A percentile compares a stretch with the other conserved stretches of the same genome.
phyloP scores from a whole-genome alignment of 2,888 invertebrate species.

The Heliconius erato region DNA sequence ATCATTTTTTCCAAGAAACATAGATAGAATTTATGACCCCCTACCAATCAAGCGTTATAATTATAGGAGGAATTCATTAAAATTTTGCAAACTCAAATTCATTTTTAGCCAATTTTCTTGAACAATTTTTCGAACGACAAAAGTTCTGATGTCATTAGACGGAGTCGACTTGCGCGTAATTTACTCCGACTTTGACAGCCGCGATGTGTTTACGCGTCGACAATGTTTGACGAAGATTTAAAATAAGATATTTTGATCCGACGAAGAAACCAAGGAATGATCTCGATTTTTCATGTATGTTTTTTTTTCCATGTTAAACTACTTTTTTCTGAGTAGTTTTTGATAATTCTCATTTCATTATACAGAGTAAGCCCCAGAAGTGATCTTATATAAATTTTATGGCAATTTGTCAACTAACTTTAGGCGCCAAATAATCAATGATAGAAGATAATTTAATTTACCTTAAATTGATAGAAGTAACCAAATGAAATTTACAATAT shows the following conservation, averaged over 20 bases:
- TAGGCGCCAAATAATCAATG: too few relatives aligned
- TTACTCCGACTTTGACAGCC: conserved; percentile 21
- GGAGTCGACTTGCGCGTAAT: conserved; percentile 31
- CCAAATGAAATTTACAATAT: too few relatives aligned
- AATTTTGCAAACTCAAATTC: neutral
- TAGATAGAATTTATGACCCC: neutral
- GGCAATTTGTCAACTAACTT: too few relatives aligned
- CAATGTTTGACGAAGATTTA: neutral
- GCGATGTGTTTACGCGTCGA: neutral
- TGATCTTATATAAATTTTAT: too few relatives aligned
- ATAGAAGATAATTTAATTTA: too few relatives aligned
- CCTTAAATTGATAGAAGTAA: too few relatives aligned
- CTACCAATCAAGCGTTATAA: conserved; percentile 1
- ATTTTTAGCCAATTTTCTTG: conserved; percentile 13
- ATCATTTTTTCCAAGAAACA: conserved; percentile 3
- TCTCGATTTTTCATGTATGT: too few relatives aligned
- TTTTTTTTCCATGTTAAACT: too few relatives aligned
- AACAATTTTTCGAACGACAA: conserved; percentile 19
- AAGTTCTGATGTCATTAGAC: conserved; percentile 29
- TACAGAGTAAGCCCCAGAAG: too few relatives aligned
- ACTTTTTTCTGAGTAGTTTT: too few relatives aligned
- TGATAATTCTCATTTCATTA: too few relatives aligned
- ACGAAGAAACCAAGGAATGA: too few relatives aligned
- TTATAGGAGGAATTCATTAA: conserved; percentile 26
- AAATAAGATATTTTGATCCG: neutral